Base-by-base conservation (phyloP, 2,113 vertebrate genomes). In the Labeo rohita region DNA sequence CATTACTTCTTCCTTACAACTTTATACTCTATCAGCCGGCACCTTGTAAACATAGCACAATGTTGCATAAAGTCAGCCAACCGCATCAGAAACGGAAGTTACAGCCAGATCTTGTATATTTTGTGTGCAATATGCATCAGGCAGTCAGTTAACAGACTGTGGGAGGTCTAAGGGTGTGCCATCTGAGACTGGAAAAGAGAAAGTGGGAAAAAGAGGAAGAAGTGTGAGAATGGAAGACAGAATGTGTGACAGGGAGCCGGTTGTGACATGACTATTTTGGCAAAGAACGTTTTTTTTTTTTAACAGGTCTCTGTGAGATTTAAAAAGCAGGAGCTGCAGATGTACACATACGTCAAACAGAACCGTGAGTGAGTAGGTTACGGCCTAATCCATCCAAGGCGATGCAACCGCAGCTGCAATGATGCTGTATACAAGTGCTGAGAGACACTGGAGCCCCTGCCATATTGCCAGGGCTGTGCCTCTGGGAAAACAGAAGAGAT, bases 401-500 rank as follows among this genome's bases (percentile, higher is more conserved):
- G 28, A 72, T 11, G n/a, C 66, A 73, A 59, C 23, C 54, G 2
- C 39, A 84, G 50, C 59, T 49, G 43, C 21, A 84, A 12, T 39
- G 43, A 63, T 77, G 83, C 59, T 74, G 72, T 76, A 65, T 36
- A 65, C 73, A 77, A 50, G 50, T 28, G 72, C 45, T 49, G n/a
- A 77, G 59, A 84, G 54, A 23, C 43, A 47, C 3, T 12, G 4
- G 28, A 77, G 28, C 49, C 36, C 39, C 13, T 61, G 56, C 36
- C 79, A 18, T 81, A 34, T 21, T 65, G 15, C 39, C 61, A 66
- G 9, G 23, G 39, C 43, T 50, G 21, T 23, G n/a, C 61, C 79
- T 81, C 45, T 50, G 61, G 79, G 79, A 36, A 81, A 81, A 81
- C 45, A 81, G 16, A 49, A 59, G 21, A 43, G 80, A 82, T 82